Percentiles rank a stretch among this genome's conserved stretches.
These are phyloP conservation scores for Phacellophora camtschatica DNA, from an alignment of 30 jellyfish, hydroid and myxozoan species.

Conservation along the genomic window DNA sequence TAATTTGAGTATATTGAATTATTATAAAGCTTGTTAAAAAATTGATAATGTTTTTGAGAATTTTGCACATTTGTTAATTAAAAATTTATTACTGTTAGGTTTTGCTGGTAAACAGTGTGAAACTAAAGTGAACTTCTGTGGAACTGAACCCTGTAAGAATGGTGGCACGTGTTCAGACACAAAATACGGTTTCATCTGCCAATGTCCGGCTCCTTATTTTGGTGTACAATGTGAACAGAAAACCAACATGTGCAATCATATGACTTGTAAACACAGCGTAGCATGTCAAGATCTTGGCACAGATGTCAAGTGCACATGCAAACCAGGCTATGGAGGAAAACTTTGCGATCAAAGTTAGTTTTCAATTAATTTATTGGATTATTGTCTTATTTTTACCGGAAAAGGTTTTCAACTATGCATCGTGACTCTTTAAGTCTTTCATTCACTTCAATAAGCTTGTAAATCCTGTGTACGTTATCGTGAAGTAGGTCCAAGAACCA, in stretches of 20 bases:
- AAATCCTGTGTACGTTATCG: no score
- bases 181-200: conserved; percentile 67
- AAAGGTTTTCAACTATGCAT: no score
- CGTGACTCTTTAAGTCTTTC: no score
- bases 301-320: conserved; percentile 79
- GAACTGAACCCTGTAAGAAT: conserved; percentile 75
- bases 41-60: no score
- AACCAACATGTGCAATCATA: conserved; percentile 87
- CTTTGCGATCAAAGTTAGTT: conserved; percentile 85
- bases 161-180: conserved; percentile 82
- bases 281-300: conserved; percentile 71
- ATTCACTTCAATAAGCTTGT: no score
- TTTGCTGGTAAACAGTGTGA: conserved; percentile 83
- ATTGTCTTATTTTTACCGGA: no score
- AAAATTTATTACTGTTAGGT: background rate
- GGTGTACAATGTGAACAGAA: conserved; percentile 72
- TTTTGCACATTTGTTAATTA: background rate
- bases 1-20: no score
- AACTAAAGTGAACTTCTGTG: conserved; percentile 71
- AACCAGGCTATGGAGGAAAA: conserved; percentile 93
- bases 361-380: no score
- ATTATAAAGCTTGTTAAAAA: no score
- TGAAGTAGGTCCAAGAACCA: no score
- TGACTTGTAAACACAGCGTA: conserved; percentile 85
- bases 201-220: conserved; percentile 64